A percentile compares a stretch with the other conserved stretches of the same genome.
phyloP scores from a whole-genome alignment of 1,140 invertebrate genomes.

The Hesperophylax magnus region DNA sequence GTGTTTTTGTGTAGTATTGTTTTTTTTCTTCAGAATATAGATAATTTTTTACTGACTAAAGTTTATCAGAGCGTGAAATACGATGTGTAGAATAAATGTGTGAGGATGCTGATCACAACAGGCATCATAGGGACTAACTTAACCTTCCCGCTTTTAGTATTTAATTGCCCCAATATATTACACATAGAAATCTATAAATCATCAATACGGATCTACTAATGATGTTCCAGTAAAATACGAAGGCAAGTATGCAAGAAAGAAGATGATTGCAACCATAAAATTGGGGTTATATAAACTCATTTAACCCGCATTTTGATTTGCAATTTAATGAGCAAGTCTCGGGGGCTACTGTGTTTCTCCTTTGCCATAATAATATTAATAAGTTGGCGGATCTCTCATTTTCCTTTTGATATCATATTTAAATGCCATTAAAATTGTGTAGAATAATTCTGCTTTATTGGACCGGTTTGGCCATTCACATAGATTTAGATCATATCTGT shows the following conservation, averaged over 20 bases:
- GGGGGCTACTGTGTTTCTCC: background rate
- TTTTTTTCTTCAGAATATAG: no score
- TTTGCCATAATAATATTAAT: background rate
- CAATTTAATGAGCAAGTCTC: background rate
- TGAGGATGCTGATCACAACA: no score
- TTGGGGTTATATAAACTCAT: background rate
- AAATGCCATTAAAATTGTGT: background rate
- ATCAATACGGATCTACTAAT: no score
- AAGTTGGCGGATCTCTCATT: background rate
- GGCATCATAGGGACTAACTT: no score
- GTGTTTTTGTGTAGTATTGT: no score
- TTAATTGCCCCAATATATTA: no score
- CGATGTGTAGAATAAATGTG: no score
- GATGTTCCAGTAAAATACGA: background rate
- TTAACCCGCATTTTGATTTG: background rate
- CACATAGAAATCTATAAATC: no score
- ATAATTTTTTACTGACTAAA: no score
- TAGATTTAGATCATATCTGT: background rate
- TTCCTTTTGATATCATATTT: no score
- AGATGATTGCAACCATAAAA: slow-evolving; percentile 4
- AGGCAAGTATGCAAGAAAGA: background rate
- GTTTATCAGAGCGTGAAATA: no score
- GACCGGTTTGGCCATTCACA: background rate
- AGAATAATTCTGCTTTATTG: background rate
- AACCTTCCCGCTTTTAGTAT: no score